A percentile compares a stretch with the other conserved stretches of the same genome.
These are phyloP conservation scores for Notarius quadriscutis DNA, from an alignment of 2,113 vertebrate species.

Conservation along the genomic window DNA sequence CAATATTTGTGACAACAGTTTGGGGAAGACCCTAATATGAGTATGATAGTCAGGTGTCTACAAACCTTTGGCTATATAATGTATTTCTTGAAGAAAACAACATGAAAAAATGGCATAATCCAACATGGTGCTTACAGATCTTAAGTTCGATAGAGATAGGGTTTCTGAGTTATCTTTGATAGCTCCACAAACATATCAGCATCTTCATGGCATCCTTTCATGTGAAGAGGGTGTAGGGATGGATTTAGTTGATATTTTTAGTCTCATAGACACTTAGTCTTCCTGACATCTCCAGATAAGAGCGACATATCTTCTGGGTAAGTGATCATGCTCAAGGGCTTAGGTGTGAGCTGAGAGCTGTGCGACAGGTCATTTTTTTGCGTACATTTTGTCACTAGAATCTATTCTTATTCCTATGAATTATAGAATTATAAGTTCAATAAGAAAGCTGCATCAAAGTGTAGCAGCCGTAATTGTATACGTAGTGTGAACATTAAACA, in stretches of 20 bases:
- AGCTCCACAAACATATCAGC: background rate
- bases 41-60: background rate
- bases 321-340: conserved; percentile 3
- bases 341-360: background rate
- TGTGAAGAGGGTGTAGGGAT: background rate
- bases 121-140: background rate
- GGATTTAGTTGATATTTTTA: conserved; percentile 7
- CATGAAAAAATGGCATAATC: background rate
- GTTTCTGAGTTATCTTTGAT: background rate
- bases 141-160: background rate
- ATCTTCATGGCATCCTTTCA: background rate
- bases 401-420: background rate
- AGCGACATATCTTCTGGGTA: background rate
- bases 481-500: background rate
- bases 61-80: background rate
- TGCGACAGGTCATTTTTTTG: background rate
- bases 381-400: background rate
- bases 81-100: background rate
- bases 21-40: background rate
- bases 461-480: background rate
- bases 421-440: background rate
- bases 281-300: conserved; percentile 16
- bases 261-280: background rate
- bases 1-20: background rate
- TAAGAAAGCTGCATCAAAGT: background rate